Base-by-base conservation (phyloP, 1,140 invertebrate genomes). In the Proales similis region DNA sequence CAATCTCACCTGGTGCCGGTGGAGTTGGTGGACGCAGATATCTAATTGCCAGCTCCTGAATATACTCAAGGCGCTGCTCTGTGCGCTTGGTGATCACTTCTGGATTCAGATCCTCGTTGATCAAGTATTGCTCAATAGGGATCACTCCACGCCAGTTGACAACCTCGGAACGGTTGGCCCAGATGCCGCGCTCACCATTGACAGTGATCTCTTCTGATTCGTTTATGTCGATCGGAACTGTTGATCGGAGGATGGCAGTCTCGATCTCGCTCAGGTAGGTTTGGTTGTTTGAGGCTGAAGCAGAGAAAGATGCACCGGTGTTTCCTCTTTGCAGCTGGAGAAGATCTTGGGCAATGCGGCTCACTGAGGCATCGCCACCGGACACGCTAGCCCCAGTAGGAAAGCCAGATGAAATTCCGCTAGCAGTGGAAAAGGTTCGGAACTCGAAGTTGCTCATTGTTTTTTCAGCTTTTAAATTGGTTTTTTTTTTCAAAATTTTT, bases 61-160 rank as follows among this genome's bases (percentile, higher is more conserved):
- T 49, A 20, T 63, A 63, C n/a, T 36, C 27, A n/a, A 63, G 14
- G 6, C 22, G 32, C 20, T 48, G 5, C 22, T 12, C 12, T 19
- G 17, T 22, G 12, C 20, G 12, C 43, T 48, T 48, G n/a, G 20
- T 24, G 20, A 63, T 22, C 4, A 63, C 7, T 47, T 63, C 32
- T n/a, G 62, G 62, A 48, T 63, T 49, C 32, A 36, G 26, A 36
- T 63, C 62, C 9, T 48, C 4, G 26, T 63, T 63, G 20, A 63
- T 63, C 42, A 36, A 17, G 30, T 63, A 63, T 61, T 45, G 19
- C 17, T 1, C 12, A 20, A 43, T 4, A 19, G 53, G 49, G 19
- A 53, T 53, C 17, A 14, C 49, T 24, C 49, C 49, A 22, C 49
- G 17, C 49, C 49, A 53, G 27, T 53, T 53, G 42, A 20, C 17